phyloP scores from a whole-genome alignment of 2,888 invertebrate genomes.

The Globia sparganii region DNA sequence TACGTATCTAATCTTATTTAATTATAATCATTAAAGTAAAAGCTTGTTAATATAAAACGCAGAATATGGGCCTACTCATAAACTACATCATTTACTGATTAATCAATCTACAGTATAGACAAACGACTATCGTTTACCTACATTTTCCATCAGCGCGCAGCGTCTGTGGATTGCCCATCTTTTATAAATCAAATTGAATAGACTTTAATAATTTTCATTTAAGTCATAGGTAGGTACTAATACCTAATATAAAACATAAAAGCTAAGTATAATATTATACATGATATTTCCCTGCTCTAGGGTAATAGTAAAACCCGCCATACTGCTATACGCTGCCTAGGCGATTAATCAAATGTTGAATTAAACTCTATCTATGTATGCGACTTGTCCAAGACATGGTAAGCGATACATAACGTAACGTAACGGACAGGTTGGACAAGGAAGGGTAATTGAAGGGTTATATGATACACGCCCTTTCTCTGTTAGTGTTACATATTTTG shows the following conservation, averaged over 20 bases:
- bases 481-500: conserved; percentile 68
- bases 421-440: conserved; percentile 75
- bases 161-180: background rate
- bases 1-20: background rate
- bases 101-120: background rate
- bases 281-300: background rate
- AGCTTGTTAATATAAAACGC: background rate
- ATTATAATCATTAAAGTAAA: background rate
- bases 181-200: background rate
- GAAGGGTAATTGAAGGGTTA: conserved; percentile 72
- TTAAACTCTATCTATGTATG: conserved; percentile 16
- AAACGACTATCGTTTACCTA: background rate
- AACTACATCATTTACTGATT: background rate
- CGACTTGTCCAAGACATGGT: conserved; percentile 43
- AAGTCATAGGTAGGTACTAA: background rate
- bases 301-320: background rate
- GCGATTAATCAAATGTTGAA: conserved; percentile 37
- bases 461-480: conserved; percentile 78
- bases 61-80: background rate
- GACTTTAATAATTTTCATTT: background rate
- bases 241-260: background rate
- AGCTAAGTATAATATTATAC: background rate
- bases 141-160: background rate
- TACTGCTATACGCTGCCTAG: background rate
- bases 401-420: conserved; percentile 58